phyloP scores from a whole-genome alignment of 2,888 invertebrate genomes.

The Polydesmus complanatus region DNA sequence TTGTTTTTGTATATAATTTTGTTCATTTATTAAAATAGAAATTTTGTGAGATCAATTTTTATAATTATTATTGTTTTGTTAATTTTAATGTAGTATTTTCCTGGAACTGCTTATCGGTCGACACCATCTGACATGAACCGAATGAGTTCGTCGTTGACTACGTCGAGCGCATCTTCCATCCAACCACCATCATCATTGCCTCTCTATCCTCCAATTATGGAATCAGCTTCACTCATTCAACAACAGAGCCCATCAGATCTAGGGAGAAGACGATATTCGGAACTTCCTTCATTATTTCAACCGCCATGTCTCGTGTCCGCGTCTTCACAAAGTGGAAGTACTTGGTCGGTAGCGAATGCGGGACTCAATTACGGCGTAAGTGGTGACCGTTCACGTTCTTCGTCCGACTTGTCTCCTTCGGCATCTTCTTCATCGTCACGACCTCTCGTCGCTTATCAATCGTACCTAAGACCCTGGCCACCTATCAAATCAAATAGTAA shows the following conservation, averaged over 20 bases:
- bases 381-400: conserved; percentile 2
- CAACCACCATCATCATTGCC: neutral
- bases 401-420: conserved; percentile 4
- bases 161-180: neutral
- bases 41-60: too few species aligned
- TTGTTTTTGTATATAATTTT: too few species aligned
- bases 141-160: neutral
- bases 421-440: conserved; percentile 1
- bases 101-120: conserved; percentile 78
- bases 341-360: conserved; percentile 12
- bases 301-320: conserved; percentile 6
- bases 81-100: conserved; percentile 74
- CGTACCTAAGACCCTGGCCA: neutral
- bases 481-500: neutral
- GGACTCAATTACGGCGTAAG: conserved; percentile 3
- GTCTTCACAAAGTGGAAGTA: conserved; percentile 4
- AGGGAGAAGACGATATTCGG: conserved; percentile 7
- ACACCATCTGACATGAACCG: conserved; percentile 39
- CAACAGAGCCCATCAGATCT: conserved; percentile 1
- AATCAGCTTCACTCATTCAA: conserved; percentile 5
- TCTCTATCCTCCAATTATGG: neutral
- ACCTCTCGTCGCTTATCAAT: neutral
- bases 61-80: too few species aligned
- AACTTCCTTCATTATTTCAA: conserved; percentile 1
- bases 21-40: too few species aligned